Evolutionary conservation across 2,113 vertebrate species (phyloP), one percentile per base, ranked within the genome.

Genomic region (Melanerpes formicivorus): DNA sequence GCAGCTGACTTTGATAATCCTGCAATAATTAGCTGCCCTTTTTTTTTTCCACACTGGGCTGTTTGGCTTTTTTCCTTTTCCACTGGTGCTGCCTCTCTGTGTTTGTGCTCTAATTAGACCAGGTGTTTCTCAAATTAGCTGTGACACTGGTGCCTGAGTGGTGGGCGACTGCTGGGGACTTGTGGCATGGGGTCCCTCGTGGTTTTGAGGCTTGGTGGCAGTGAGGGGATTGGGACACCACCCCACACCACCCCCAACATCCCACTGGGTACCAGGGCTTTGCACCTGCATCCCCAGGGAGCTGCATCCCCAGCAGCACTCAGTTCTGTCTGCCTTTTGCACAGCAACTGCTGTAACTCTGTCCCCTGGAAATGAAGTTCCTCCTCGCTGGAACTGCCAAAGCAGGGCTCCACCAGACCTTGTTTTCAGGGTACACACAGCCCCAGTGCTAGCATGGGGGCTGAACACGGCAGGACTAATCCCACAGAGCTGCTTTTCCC

Each of bases 1-100:
- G 90, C 93, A 95, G 94, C 95, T 96, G 95, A 95, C n/a, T 96
- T 93, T 95, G 96, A 96, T 96, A 90, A 95, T 91, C 9, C 86
- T 86, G 79, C n/a, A 93, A 90, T 93, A 96, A 96, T 96, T 95
- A 95, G 63, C 77, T 10, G 11, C 27, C 50, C 72, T 60, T 80
- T 87, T 54, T 84, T 74, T 54, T 84, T 74, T 71, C 79, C 59
- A 21, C 18, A 52, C 10, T 52, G 50, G 50, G 50, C 48, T 64
- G 10, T 52, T 44, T 66, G 74, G 59, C 80, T 86, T 66, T 76
- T 84, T 70, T 84, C 87, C 59, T 77, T 67, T 62, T 88, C 86
- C 93, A 73, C 73, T 90, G 81, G 26, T 90, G 84, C 69, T 85
- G 87, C 69, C 56, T 86, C 83, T 29, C 69, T 80, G 62, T 69